Conservation (phyloP, 2,888 invertebrate species). For the Lagria hirta region DNA sequence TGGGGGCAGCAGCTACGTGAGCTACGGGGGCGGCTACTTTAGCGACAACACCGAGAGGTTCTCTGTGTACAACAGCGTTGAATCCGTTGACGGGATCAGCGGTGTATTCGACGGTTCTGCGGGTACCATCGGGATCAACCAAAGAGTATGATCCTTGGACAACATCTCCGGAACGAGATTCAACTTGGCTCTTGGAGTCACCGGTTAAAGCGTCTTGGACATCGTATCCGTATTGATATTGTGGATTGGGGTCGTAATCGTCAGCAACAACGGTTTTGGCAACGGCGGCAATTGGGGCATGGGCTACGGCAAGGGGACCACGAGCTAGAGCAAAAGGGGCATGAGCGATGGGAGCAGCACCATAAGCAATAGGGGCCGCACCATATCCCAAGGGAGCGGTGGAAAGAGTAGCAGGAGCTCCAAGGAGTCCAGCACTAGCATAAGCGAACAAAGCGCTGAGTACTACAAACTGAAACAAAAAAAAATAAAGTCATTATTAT, state of each 20-base stretch:
- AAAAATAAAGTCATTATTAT: no score
- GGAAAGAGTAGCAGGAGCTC: constrained; percentile 26
- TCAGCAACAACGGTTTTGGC: constrained; percentile 32
- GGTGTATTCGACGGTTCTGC: constrained; percentile 56
- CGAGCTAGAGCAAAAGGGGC: constrained; percentile 22
- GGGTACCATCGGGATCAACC: constrained; percentile 64
- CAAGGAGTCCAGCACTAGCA: constrained; percentile 33
- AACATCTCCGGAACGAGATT: constrained; percentile 64
- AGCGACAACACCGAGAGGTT: constrained; percentile 52
- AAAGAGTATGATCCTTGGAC: constrained; percentile 63
- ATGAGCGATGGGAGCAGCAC: constrained; percentile 13
- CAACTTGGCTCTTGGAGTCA: constrained; percentile 62
- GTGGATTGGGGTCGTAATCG: constrained; percentile 49
- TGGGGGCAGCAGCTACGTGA: constrained; percentile 30
- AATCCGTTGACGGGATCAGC: constrained; percentile 55
- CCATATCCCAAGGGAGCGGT: constrained; percentile 25
- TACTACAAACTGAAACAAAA: constrained; percentile 34
- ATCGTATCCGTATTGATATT: constrained; percentile 56
- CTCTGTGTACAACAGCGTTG: constrained; percentile 59
- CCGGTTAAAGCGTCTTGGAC: constrained; percentile 59
- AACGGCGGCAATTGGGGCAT: constrained; percentile 33
- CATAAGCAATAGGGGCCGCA: constrained; percentile 21
- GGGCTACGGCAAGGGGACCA: constrained; percentile 36
- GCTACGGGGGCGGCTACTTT: constrained; percentile 39
- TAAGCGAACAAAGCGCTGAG: constrained; percentile 39